phyloP scores from a whole-genome alignment of 2,888 invertebrate species.

The Thalpophila matura region DNA sequence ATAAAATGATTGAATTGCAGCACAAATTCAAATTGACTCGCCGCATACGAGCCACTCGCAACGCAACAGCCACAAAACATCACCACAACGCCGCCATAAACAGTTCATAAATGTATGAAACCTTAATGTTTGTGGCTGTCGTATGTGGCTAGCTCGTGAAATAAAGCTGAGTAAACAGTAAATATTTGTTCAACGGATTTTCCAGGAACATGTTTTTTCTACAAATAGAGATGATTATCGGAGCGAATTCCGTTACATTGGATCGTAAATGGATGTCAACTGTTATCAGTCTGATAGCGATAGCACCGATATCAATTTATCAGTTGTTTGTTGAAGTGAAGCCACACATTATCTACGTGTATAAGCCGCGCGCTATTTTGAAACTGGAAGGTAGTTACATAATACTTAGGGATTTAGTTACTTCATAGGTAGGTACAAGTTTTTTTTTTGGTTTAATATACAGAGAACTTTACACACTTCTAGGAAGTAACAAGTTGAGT shows the following conservation, averaged over 20 bases:
- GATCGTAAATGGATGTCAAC: slow-evolving; percentile 65
- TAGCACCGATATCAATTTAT: slow-evolving; percentile 67
- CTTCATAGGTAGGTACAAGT: not conserved
- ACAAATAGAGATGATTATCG: slow-evolving; percentile 59
- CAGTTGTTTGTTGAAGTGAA: slow-evolving; percentile 71
- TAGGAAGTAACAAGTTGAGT: not conserved
- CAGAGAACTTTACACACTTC: not conserved
- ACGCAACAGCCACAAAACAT: too few species aligned
- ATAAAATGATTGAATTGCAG: slow-evolving; percentile 3
- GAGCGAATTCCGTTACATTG: slow-evolving; percentile 57
- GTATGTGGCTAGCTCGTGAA: too few species aligned
- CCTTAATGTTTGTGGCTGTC: too few species aligned
- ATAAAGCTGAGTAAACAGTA: slow-evolving; percentile 36
- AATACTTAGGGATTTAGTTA: too few species aligned
- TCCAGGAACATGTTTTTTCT: slow-evolving; percentile 42
- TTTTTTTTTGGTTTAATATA: not conserved
- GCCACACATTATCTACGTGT: slow-evolving; percentile 49
- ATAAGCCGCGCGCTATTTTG: slow-evolving; percentile 35
- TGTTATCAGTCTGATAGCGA: slow-evolving; percentile 64
- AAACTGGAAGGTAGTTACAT: slow-evolving; percentile 25
- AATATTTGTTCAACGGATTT: slow-evolving; percentile 24
- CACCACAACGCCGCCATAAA: too few species aligned
- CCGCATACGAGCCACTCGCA: too few species aligned
- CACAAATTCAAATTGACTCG: slow-evolving; percentile 24
- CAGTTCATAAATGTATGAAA: too few species aligned